Conservation (phyloP, 2,797 vertebrate genomes). For the Sparus aurata region DNA sequence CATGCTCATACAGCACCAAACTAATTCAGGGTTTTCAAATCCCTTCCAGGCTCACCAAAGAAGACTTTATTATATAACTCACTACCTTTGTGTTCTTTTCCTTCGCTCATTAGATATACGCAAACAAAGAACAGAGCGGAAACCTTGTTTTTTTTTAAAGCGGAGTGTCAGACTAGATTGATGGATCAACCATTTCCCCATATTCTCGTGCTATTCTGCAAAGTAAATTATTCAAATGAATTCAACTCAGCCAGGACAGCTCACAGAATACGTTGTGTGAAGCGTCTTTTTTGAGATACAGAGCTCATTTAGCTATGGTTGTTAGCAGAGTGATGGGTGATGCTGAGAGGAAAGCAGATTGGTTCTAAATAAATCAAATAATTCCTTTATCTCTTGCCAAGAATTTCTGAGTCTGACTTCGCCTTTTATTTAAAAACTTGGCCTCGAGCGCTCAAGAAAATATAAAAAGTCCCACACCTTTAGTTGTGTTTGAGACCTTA, state of each 20-base stretch:
- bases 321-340: constrained; percentile 71
- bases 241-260: constrained; percentile 69
- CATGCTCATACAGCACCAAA: constrained; percentile 67
- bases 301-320: constrained; percentile 73
- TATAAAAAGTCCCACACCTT: constrained; percentile 27
- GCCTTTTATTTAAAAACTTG: constrained; percentile 28
- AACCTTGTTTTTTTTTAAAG: constrained; percentile 57
- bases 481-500: constrained; percentile 17
- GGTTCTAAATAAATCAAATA: constrained; percentile 66
- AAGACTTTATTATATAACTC: constrained; percentile 67
- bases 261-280: constrained; percentile 72
- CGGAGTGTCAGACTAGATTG: constrained; percentile 68
- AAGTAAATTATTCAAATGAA: constrained; percentile 85
- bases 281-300: constrained; percentile 64
- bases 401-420: constrained; percentile 32
- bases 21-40: constrained; percentile 65
- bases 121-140: constrained; percentile 62
- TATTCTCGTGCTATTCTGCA: constrained; percentile 64
- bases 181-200: constrained; percentile 77
- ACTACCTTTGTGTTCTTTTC: constrained; percentile 60
- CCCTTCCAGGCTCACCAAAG: constrained; percentile 62
- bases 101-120: constrained; percentile 57
- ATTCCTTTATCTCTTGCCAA: constrained; percentile 60
- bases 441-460: constrained; percentile 29
- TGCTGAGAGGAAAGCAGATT: constrained; percentile 62